These are phyloP conservation scores for Euproctis similis DNA, from an alignment of 2,888 invertebrate species.

Conservation along the genomic window DNA sequence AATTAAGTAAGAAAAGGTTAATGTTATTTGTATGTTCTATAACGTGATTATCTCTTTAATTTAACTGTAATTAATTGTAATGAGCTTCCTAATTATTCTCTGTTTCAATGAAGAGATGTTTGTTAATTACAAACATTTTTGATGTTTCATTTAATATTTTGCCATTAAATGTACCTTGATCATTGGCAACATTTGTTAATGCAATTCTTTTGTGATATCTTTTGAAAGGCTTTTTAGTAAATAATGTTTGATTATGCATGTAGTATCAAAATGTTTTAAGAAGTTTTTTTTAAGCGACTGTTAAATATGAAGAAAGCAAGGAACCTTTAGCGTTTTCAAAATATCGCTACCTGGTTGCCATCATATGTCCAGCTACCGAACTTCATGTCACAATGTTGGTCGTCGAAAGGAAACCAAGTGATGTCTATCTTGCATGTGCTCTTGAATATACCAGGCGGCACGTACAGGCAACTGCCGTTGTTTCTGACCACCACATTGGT, in stretches of 20 bases:
- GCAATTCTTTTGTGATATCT: no score
- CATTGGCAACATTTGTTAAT: no score
- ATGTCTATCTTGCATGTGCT: conserved; percentile 99
- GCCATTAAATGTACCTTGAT: no score
- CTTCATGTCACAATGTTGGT: conserved; percentile 99
- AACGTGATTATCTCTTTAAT: conserved; percentile 16
- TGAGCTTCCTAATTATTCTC: conserved; percentile 4
- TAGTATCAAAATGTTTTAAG: background rate
- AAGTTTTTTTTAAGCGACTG: conserved; percentile 3
- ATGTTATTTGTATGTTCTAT: conserved; percentile 23
- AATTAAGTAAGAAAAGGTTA: conserved; percentile 17
- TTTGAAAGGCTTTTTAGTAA: no score
- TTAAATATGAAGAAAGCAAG: no score
- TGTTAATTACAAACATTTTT: background rate
- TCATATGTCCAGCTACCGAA: conserved; percentile 99
- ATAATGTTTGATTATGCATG: background rate
- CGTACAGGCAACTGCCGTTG: conserved; percentile 99
- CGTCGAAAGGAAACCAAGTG: conserved; percentile 99
- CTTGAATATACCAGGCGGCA: conserved; percentile 99
- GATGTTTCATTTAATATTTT: background rate
- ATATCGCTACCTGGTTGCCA: conserved; percentile 88
- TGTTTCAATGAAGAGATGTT: conserved; percentile 8
- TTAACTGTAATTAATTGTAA: conserved; percentile 15
- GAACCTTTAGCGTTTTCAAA: conserved; percentile 8
- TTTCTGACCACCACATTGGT: conserved; percentile 99